A percentile compares a stretch with the other conserved stretches of the same genome.
These are phyloP conservation scores for Sphaerodactylus townsendi DNA, from an alignment of 2,113 vertebrate genomes.

Conservation along the genomic window DNA sequence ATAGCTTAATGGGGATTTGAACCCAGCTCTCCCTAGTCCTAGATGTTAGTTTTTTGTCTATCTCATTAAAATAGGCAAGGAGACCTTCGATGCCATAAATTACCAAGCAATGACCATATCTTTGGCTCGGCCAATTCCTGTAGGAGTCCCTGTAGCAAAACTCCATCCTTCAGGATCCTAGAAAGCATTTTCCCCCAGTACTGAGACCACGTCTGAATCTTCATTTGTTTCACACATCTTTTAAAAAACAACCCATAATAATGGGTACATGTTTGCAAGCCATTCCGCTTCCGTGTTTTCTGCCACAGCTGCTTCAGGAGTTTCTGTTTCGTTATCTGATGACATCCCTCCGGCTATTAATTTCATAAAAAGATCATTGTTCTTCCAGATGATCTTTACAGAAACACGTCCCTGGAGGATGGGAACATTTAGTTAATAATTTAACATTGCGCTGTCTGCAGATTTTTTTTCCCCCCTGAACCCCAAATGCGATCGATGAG, in stretches of 20 bases:
- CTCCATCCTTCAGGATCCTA: neutral
- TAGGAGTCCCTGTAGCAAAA: neutral
- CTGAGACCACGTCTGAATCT: neutral
- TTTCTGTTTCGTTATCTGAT: neutral
- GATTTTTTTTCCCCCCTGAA: conserved; percentile 62
- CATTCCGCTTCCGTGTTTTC: too few species aligned
- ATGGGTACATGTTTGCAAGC: neutral
- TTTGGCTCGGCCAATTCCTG: neutral
- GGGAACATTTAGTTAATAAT: conserved; percentile 84
- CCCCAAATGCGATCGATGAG: conserved; percentile 84
- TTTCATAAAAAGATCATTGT: conserved; percentile 58
- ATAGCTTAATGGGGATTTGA: too few species aligned
- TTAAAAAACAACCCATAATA: neutral
- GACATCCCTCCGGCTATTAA: conserved; percentile 47
- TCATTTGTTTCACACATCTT: neutral
- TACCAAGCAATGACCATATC: neutral
- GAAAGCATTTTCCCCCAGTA: neutral
- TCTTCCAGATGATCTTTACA: conserved; percentile 61
- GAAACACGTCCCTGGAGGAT: conserved; percentile 57
- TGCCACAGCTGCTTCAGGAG: neutral
- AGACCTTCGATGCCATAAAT: neutral
- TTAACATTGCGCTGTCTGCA: conserved; percentile 78
- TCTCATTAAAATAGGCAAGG: neutral
- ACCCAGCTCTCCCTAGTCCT: too few species aligned
- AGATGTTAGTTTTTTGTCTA: too few species aligned